A percentile compares a stretch with the other conserved stretches of the same genome.
These are phyloP conservation scores for Glossophaga mutica DNA, from an alignment of 2,797 vertebrate genomes.

Conservation along the genomic window DNA sequence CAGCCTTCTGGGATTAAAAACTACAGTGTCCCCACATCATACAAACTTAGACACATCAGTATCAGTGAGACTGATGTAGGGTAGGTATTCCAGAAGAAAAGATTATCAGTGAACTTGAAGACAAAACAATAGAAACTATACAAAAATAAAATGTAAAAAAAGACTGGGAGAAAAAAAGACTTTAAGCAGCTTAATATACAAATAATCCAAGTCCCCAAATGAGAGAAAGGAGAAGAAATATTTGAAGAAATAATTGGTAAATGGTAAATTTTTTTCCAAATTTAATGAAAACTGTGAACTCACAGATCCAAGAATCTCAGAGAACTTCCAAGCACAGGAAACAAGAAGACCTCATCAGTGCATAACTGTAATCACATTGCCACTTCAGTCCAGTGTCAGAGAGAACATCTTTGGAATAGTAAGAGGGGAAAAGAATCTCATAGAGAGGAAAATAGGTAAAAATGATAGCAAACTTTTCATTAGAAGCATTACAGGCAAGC, in stretches of 20 bases:
- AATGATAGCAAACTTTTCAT: neutral
- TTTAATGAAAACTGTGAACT: neutral
- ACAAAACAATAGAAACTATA: neutral
- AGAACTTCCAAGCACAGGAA: neutral
- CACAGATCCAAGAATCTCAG: neutral
- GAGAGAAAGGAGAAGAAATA: neutral
- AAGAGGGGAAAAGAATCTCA: neutral
- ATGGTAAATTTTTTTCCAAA: neutral
- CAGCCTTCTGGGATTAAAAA: neutral
- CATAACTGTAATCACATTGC: neutral
- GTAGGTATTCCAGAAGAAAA: neutral
- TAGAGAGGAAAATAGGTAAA: neutral
- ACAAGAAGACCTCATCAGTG: neutral
- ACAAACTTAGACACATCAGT: neutral
- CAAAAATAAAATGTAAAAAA: neutral
- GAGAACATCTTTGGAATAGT: neutral
- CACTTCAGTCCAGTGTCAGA: neutral
- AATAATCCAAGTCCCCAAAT: neutral
- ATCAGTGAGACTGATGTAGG: neutral
- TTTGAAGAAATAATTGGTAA: neutral
- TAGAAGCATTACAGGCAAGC: neutral
- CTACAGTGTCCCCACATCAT: neutral
- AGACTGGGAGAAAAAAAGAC: neutral
- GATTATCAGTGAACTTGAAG: neutral
- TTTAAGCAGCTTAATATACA: neutral